Base-by-base conservation (phyloP, 2,797 vertebrate genomes). In the Danio aesculapii region DNA sequence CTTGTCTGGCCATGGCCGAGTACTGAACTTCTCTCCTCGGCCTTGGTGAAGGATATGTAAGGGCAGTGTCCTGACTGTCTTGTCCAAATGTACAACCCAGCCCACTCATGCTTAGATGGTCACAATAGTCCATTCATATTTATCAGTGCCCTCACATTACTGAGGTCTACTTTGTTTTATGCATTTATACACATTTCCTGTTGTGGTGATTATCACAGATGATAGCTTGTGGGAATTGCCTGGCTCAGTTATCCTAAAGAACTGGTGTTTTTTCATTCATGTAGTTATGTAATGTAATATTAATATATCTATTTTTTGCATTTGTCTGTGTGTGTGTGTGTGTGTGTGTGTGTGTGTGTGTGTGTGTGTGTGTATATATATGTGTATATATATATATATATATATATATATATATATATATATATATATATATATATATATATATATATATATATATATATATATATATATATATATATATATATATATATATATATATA, bases 101-200 rank as follows among this genome's bases (percentile, higher is more conserved):
- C 21, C 59, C 59, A 49, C 62, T 44, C 75, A 13, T 71, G n/a
- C 13, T 14, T 55, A 14, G 16, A 77, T 62, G 66, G 21, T 63
- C 73, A 66, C 67, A 84, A 85, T 77, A 47, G 52, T 53, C 77
- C 59, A 80, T 83, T 83, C 73, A 80, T 49, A 67, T 80, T 50
- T 57, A 74, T 85, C 84, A 81, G 6, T 50, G 67, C 53, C 47
- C 49, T 67, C 64, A 19, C 68, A 77, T 84, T 74, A 53, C 39
- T 52, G 44, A 57, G 10, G 21, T 78, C 43, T 6, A 21, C 55
- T 21, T 19, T 79, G 74, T 70, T 52, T 41, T 16, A 61, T 52
- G 14, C 11, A 44, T 41, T 50, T 41, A 16, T 61, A n/a, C 46
- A 44, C 39, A 13, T 39, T 79, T 79, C 77, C 77, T 46, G 49